Evolutionary conservation across 2,113 vertebrate species (phyloP).

Genomic region (Bujurquina vittata): DNA sequence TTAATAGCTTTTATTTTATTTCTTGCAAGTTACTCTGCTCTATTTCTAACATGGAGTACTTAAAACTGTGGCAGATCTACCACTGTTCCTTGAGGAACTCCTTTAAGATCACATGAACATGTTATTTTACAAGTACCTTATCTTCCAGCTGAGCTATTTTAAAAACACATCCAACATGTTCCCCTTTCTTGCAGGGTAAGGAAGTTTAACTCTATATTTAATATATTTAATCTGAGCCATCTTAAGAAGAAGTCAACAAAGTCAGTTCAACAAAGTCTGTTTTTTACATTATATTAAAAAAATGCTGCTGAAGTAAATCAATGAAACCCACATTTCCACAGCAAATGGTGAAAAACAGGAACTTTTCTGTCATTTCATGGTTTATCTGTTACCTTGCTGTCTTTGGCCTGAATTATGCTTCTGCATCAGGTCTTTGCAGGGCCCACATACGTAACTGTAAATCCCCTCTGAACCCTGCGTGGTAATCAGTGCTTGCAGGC

Average conservation of each 20-base stretch:
- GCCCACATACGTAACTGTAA: too few relatives aligned
- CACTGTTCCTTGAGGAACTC: neutral
- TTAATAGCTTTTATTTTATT: neutral
- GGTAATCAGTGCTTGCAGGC: too few relatives aligned
- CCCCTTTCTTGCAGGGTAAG: neutral
- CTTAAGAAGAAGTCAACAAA: neutral
- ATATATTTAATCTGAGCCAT: neutral
- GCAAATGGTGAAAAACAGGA: neutral
- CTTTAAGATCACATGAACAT: neutral
- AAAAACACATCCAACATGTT: neutral
- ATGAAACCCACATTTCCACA: neutral
- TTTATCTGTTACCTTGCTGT: neutral
- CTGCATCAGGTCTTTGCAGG: too few relatives aligned
- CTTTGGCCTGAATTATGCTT: neutral
- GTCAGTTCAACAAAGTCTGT: neutral
- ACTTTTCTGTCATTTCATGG: neutral
- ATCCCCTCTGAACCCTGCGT: too few relatives aligned
- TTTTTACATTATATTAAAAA: neutral
- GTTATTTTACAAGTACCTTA: accelerated
- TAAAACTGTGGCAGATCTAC: neutral
- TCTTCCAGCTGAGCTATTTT: neutral
- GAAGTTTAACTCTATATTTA: neutral
- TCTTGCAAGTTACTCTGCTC: neutral
- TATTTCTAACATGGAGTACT: too few relatives aligned
- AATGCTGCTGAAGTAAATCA: neutral